Percentiles rank a stretch among this genome's conserved stretches.
These are phyloP conservation scores for Gulo gulo DNA, from an alignment of 2,113 vertebrate species.

Conservation along the genomic window DNA sequence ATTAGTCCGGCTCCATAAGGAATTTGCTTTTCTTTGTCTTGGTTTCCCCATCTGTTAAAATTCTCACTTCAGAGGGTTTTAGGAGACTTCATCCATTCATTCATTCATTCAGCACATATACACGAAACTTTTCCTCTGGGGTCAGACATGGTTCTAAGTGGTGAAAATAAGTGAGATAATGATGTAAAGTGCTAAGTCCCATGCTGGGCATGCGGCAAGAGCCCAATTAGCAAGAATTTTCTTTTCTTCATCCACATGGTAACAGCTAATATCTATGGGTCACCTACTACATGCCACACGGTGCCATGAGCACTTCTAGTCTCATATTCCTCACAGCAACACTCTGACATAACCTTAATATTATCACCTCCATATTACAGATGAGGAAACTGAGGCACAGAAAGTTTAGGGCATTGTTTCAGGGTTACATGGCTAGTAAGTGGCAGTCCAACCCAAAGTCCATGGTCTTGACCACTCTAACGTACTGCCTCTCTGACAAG, in stretches of 20 bases:
- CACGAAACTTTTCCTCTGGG: not conserved
- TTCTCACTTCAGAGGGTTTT: not conserved
- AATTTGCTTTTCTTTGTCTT: constrained; percentile 3
- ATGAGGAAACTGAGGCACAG: not conserved
- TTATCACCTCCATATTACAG: not conserved
- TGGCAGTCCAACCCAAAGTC: not conserved
- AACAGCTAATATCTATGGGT: not conserved
- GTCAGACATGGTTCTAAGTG: not conserved
- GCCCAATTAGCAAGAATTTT: not conserved
- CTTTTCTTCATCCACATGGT: not conserved
- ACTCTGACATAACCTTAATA: not conserved
- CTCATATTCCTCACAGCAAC: not conserved
- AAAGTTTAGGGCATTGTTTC: not conserved
- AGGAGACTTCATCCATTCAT: not conserved
- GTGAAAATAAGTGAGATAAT: not conserved
- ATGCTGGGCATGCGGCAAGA: not conserved
- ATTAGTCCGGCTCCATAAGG: not conserved
- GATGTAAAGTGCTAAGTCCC: not conserved
- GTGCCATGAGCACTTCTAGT: not conserved
- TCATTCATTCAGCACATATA: not conserved
- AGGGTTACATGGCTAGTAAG: not conserved
- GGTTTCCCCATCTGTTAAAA: not conserved
- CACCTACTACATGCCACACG: not conserved
- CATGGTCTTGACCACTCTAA: not conserved
- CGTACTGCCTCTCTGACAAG: not conserved